Conservation (phyloP, 2,113 vertebrate species). For the Aegotheles bennettii region DNA sequence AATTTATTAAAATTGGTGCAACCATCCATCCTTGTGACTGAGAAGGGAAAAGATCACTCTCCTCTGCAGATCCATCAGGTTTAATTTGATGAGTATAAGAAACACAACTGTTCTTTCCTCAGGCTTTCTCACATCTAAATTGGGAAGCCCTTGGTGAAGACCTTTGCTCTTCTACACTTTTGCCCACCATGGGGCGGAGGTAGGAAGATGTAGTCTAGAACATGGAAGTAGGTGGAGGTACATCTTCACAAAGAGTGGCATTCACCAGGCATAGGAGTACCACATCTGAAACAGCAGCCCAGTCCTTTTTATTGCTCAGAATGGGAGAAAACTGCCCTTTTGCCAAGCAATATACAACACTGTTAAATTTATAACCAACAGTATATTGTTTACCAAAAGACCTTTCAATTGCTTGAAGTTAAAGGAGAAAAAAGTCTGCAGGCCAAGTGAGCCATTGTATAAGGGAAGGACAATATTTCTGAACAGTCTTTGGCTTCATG, state of each 20-base stretch:
- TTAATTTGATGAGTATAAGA: not conserved
- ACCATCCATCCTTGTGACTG: not conserved
- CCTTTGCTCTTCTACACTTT: not conserved
- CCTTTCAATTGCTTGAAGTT: not conserved
- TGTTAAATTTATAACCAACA: not conserved
- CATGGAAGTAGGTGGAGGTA: fast-evolving
- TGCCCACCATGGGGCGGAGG: not conserved
- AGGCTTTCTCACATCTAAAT: not conserved
- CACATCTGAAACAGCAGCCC: not conserved
- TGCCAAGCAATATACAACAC: not conserved
- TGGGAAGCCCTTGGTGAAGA: not conserved
- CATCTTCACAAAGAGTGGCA: not conserved
- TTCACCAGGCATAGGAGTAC: not conserved
- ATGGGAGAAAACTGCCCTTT: not conserved
- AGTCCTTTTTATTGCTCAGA: not conserved
- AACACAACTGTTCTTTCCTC: no score
- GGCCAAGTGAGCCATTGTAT: not conserved
- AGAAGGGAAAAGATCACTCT: not conserved
- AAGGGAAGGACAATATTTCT: not conserved
- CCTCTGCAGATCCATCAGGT: not conserved
- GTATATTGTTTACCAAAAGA: not conserved
- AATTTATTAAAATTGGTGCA: not conserved
- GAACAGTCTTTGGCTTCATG: not conserved
- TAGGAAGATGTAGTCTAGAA: not conserved
- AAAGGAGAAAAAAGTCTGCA: not conserved